These are phyloP conservation scores for Diarsia dahlii DNA, from an alignment of 2,888 invertebrate genomes.

Conservation along the genomic window DNA sequence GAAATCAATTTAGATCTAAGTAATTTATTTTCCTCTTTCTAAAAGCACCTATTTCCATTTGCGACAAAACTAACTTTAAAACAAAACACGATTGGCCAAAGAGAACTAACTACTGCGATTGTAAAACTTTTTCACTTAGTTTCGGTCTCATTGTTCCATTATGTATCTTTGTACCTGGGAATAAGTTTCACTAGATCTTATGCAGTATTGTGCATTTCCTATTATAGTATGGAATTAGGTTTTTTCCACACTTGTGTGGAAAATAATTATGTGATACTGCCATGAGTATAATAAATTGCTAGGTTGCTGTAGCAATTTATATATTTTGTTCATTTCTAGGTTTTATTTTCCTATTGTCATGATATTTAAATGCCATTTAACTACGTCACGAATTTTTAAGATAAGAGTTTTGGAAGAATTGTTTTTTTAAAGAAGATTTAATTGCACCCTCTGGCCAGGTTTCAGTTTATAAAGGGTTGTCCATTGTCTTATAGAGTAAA, in stretches of 20 bases:
- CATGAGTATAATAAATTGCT: neutral
- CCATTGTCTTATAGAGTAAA: too few species aligned
- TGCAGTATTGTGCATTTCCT: conserved; percentile 31
- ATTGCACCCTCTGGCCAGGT: too few species aligned
- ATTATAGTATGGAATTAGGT: neutral
- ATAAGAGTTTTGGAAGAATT: too few species aligned
- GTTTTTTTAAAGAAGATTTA: too few species aligned
- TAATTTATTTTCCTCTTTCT: neutral
- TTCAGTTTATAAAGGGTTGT: too few species aligned
- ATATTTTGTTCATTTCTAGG: neutral
- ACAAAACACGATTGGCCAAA: conserved; percentile 47
- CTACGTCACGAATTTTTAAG: too few species aligned
- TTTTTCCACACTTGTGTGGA: conserved; percentile 12
- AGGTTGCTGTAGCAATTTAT: neutral
- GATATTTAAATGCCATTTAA: too few species aligned
- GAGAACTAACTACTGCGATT: conserved; percentile 70
- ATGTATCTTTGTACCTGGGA: conserved; percentile 65
- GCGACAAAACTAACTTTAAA: conserved; percentile 6
- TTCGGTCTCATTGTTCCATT: conserved; percentile 81
- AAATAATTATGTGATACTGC: neutral
- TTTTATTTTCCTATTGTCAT: neutral
- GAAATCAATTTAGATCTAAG: too few species aligned
- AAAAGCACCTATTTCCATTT: neutral
- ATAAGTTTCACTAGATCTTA: conserved; percentile 46
- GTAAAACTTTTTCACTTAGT: conserved; percentile 85